phyloP scores from a whole-genome alignment of 2,113 vertebrate species.

The Perognathus longimembris region DNA sequence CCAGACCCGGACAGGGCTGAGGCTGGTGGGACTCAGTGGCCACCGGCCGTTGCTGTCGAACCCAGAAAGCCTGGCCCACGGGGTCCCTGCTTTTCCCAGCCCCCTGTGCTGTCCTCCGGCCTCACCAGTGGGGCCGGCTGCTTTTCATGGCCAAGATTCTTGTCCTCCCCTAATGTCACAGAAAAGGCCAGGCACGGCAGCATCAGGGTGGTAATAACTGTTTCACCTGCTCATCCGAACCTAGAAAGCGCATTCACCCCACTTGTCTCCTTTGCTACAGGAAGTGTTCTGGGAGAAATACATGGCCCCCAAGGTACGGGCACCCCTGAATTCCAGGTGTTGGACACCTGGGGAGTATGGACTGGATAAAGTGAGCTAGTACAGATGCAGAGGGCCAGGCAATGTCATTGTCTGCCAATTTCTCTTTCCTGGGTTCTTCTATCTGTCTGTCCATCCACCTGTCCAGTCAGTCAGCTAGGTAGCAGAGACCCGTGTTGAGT shows the following conservation, averaged over 20 bases:
- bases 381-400: neutral
- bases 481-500: neutral
- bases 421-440: too few relatives aligned
- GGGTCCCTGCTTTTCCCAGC: neutral
- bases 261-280: neutral
- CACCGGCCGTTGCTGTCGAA: neutral
- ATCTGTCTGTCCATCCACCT: neutral
- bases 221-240: neutral
- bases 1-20: neutral
- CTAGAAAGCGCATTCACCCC: neutral
- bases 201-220: neutral
- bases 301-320: neutral
- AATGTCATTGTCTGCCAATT: rapidly evolving
- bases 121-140: neutral
- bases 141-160: neutral
- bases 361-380: neutral
- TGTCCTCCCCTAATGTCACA: neutral
- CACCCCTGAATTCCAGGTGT: neutral
- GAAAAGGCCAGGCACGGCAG: neutral
- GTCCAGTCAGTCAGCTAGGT: neutral
- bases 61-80: neutral
- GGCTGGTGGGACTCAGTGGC: neutral
- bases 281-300: neutral
- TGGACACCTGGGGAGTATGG: neutral
- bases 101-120: neutral